Conservation (phyloP, 1,140 invertebrate species). For the Trichoplusia ni region DNA sequence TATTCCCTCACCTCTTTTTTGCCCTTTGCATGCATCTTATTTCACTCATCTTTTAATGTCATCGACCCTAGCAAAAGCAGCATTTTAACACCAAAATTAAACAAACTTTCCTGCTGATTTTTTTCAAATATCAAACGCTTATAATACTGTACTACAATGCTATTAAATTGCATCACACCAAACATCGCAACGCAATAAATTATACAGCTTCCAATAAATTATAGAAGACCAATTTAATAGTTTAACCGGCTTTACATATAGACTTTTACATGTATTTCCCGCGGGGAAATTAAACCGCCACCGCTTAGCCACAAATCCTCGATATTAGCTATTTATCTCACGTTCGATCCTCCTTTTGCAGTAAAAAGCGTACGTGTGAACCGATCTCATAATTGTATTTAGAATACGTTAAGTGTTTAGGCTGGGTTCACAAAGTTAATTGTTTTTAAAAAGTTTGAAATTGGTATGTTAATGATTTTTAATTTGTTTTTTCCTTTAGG, state of each 20-base stretch:
- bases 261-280: slow-evolving; percentile 6
- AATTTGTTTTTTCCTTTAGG: too few species aligned
- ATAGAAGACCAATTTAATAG: slow-evolving; percentile 7
- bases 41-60: too few species aligned
- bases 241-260: neutral
- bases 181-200: neutral
- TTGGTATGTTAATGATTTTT: too few species aligned
- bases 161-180: neutral
- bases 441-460: neutral
- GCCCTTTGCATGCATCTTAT: too few species aligned
- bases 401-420: slow-evolving; percentile 10
- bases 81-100: too few species aligned
- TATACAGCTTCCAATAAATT: slow-evolving; percentile 6
- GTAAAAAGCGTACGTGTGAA: slow-evolving; percentile 25
- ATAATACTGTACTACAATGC: too few species aligned
- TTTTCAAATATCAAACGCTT: too few species aligned
- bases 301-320: slow-evolving; percentile 16
- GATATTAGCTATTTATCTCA: slow-evolving; percentile 30
- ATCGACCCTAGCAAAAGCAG: too few species aligned
- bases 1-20: too few species aligned
- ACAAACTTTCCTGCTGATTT: too few species aligned
- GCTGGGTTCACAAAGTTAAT: slow-evolving; percentile 19
- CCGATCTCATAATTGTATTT: slow-evolving; percentile 28
- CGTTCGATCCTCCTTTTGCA: slow-evolving; percentile 24
- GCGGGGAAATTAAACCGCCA: slow-evolving; percentile 18